Conservation (phyloP, 2,113 vertebrate genomes). For the Entelurus aequoreus region DNA sequence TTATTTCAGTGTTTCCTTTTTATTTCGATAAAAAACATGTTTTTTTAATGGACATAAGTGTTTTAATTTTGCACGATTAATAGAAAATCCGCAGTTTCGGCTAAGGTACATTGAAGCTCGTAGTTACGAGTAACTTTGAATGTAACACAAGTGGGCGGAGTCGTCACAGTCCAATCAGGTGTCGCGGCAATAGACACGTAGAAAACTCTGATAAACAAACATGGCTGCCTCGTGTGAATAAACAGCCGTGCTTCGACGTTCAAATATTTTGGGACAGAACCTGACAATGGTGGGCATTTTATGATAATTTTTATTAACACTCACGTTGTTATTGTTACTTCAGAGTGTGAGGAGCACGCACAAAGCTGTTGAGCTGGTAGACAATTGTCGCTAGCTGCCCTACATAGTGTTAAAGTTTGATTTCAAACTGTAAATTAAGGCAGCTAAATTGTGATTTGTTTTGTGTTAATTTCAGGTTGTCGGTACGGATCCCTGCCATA, state of each 20-base stretch:
- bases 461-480: constrained; percentile 34
- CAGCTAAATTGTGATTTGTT: background rate
- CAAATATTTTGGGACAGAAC: background rate
- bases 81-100: background rate
- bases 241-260: background rate
- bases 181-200: constrained; percentile 50
- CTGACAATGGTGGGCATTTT: background rate
- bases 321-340: background rate
- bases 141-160: constrained; percentile 33
- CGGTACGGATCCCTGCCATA: constrained; percentile 10
- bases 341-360: background rate
- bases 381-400: background rate
- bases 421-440: too few relatives aligned
- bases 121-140: constrained; percentile 21
- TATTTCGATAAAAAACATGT: too few relatives aligned
- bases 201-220: constrained; percentile 10
- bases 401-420: background rate
- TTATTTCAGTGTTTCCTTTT: too few relatives aligned
- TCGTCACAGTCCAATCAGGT: constrained; percentile 33
- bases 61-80: too few relatives aligned
- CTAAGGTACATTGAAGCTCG: accelerated
- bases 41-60: background rate
- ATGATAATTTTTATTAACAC: background rate
- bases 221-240: constrained; percentile 34
- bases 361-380: background rate